Percentiles rank a stretch among this genome's conserved stretches.
Evolutionary conservation across 2,888 invertebrate species (phyloP).

Genomic region (Hybos culiciformis): DNA sequence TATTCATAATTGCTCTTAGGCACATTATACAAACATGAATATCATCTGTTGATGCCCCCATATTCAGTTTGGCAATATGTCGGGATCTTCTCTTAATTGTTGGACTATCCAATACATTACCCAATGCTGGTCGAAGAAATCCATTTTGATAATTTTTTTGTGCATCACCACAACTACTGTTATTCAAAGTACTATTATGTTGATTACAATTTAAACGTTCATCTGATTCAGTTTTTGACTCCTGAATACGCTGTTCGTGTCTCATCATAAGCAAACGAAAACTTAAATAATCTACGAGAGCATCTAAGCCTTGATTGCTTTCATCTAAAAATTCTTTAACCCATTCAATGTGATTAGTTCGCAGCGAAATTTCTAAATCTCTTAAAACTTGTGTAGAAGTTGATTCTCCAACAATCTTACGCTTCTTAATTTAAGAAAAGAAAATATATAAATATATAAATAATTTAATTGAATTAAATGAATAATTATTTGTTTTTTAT

Average conservation of each 20-base stretch:
- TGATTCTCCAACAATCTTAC: slow-evolving; percentile 91
- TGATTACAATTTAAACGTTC: slow-evolving; percentile 46
- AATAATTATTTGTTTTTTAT: slow-evolving; percentile 5
- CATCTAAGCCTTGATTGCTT: slow-evolving; percentile 89
- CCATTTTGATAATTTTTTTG: slow-evolving; percentile 22
- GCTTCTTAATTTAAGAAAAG: slow-evolving; percentile 63
- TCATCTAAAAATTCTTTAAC: slow-evolving; percentile 96
- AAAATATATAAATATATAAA: slow-evolving; percentile 31
- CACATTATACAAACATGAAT: slow-evolving; percentile 99
- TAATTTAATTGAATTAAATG: slow-evolving; percentile 18
- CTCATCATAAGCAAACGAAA: slow-evolving; percentile 90
- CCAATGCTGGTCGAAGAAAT: slow-evolving; percentile 40
- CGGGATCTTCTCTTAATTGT: slow-evolving; percentile 59
- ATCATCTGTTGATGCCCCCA: slow-evolving; percentile 94
- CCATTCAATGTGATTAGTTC: slow-evolving; percentile 99
- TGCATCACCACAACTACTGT: slow-evolving; percentile 27
- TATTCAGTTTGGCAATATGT: slow-evolving; percentile 77
- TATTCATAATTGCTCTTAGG: slow-evolving; percentile 98
- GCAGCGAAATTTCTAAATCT: slow-evolving; percentile 94
- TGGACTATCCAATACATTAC: slow-evolving; percentile 53
- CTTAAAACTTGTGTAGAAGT: slow-evolving; percentile 96
- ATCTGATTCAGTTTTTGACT: slow-evolving; percentile 60
- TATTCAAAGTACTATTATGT: slow-evolving; percentile 14
- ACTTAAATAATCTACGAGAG: slow-evolving; percentile 93
- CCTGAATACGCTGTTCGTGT: slow-evolving; percentile 70